A percentile compares a stretch with the other conserved stretches of the same genome.
Evolutionary conservation across 2,797 vertebrate genomes (phyloP).

Genomic region (Chromis chromis): DNA sequence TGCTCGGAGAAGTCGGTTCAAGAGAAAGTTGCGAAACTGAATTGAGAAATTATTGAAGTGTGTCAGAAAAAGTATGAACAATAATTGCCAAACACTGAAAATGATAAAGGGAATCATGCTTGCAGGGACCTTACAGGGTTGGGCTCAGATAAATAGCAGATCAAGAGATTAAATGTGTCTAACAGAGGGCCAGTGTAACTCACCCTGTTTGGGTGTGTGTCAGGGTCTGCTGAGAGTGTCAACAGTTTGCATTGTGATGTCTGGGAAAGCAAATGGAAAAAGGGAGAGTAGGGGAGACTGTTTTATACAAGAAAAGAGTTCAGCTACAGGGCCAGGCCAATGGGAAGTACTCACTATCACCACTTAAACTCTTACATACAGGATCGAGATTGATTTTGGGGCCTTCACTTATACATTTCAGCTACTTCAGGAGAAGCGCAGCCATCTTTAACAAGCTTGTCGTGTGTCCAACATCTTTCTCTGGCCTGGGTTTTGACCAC

Average conservation of each 20-base stretch:
- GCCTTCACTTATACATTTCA: not conserved
- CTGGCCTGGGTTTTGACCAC: slow-evolving; percentile 31
- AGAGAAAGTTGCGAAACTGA: slow-evolving; percentile 54
- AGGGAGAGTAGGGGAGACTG: slow-evolving; percentile 9
- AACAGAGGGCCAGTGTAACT: not conserved
- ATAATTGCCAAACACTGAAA: slow-evolving; percentile 14
- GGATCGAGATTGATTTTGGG: not conserved
- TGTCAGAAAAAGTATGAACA: slow-evolving; percentile 21
- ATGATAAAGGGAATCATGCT: not conserved
- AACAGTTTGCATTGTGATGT: not conserved
- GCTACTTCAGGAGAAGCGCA: not conserved
- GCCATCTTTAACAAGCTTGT: slow-evolving; percentile 21
- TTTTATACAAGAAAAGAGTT: slow-evolving; percentile 18
- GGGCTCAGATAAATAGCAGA: slow-evolving; percentile 1
- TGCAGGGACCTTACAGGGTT: not conserved
- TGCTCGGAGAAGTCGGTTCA: slow-evolving; percentile 28
- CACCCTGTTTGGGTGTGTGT: no score
- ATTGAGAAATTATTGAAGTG: slow-evolving; percentile 48
- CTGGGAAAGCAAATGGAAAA: slow-evolving; percentile 13
- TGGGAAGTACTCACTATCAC: not conserved
- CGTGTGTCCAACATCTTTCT: not conserved
- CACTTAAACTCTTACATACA: not conserved
- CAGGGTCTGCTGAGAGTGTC: not conserved
- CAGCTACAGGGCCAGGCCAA: slow-evolving; percentile 12
- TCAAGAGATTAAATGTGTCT: not conserved